Percentiles rank a stretch among this genome's conserved stretches.
phyloP scores from a whole-genome alignment of 2,888 invertebrate genomes.

The Erynnis tages region DNA sequence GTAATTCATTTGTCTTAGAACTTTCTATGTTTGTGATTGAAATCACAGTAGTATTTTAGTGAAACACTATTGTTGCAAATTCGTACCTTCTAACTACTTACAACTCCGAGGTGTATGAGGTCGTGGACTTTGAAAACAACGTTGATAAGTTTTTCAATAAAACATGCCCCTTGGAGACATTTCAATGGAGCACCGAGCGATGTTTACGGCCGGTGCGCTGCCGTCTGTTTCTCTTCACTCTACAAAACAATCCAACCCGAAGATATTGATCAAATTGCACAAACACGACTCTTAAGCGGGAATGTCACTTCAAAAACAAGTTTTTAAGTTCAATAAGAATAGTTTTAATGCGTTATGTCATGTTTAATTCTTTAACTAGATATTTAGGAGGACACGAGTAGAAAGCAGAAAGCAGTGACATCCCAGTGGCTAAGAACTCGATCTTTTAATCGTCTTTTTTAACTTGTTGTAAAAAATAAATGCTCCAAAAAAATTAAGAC shows the following conservation, averaged over 20 bases:
- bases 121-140: conserved; percentile 46
- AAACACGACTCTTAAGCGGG: conserved; percentile 25
- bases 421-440: no score
- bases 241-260: conserved; percentile 62
- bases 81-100: conserved; percentile 4
- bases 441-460: no score
- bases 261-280: conserved; percentile 64
- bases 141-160: conserved; percentile 77
- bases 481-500: no score
- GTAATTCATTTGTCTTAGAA: no score
- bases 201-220: conserved; percentile 62
- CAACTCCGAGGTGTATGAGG: conserved; percentile 41
- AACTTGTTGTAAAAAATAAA: no score
- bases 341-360: no score
- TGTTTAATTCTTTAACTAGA: no score
- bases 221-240: conserved; percentile 45
- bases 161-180: conserved; percentile 73
- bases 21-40: conserved; percentile 30
- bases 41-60: background rate
- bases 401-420: no score
- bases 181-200: conserved; percentile 67
- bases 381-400: no score
- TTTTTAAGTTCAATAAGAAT: no score
- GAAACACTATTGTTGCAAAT: conserved; percentile 11
- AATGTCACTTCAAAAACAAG: no score